Conservation (phyloP, 2,113 vertebrate genomes). For the Serinus canaria region DNA sequence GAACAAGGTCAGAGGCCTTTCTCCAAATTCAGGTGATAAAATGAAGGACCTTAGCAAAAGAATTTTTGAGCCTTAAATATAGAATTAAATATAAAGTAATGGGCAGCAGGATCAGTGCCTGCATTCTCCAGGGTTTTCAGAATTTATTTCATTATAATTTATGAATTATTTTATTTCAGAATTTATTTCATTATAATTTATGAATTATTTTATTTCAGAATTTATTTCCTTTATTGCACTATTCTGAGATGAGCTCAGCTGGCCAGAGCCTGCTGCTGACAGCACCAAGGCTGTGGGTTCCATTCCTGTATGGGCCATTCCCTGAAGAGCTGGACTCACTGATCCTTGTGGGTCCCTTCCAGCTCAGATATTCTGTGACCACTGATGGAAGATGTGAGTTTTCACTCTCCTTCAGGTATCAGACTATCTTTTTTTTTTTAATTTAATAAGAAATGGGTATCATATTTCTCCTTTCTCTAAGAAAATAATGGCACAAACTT, state of each 20-base stretch:
- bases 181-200: fast-evolving
- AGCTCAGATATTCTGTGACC: background rate
- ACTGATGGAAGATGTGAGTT: background rate
- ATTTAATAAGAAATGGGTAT: background rate
- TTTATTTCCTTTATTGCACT: fast-evolving
- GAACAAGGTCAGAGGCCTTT: background rate
- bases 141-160: fast-evolving
- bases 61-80: background rate
- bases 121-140: background rate
- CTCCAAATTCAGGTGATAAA: background rate
- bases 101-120: constrained; percentile 1
- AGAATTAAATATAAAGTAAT: background rate
- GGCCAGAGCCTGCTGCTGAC: background rate
- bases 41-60: background rate
- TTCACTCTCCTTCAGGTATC: background rate
- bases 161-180: background rate
- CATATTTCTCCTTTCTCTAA: background rate
- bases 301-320: fast-evolving
- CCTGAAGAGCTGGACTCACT: fast-evolving
- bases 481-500: background rate
- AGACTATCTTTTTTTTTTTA: background rate
- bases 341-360: background rate
- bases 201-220: background rate
- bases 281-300: background rate
- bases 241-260: background rate